A percentile compares a stretch with the other conserved stretches of the same genome.
Conservation (phyloP, 2,888 invertebrate species). For the Scaptomyza tumidula region DNA sequence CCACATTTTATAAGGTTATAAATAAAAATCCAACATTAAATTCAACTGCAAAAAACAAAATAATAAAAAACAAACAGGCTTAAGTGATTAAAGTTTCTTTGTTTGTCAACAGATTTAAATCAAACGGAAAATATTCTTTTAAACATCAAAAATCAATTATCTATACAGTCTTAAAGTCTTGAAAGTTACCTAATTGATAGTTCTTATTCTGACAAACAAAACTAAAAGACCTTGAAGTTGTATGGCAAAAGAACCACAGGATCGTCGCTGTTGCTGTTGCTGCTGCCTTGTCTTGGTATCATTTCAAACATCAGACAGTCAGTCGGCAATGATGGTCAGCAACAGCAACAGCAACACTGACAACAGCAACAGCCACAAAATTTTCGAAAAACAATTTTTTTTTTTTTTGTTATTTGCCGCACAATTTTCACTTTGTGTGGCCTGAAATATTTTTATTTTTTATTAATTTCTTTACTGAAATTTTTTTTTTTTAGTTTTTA, state of each 20-base stretch:
- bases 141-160: too few relatives aligned
- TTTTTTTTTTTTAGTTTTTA: constrained; percentile 66
- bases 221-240: constrained; percentile 5
- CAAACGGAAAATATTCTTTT: too few relatives aligned
- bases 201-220: not conserved
- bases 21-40: not conserved
- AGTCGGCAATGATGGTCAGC: constrained; percentile 62
- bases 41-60: not conserved
- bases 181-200: too few relatives aligned
- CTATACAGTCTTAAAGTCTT: too few relatives aligned
- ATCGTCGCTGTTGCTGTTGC: constrained; percentile 12
- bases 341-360: constrained; percentile 34
- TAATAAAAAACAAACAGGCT: not conserved
- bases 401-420: constrained; percentile 37
- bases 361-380: constrained; percentile 52
- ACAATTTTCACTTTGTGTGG: constrained; percentile 66
- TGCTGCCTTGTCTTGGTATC: constrained; percentile 58
- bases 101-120: not conserved
- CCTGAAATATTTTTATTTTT: constrained; percentile 42
- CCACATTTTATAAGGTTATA: not conserved
- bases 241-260: constrained; percentile 27
- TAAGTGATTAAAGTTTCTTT: not conserved
- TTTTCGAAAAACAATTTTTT: constrained; percentile 71
- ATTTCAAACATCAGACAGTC: constrained; percentile 62
- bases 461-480: constrained; percentile 38